A percentile compares a stretch with the other conserved stretches of the same genome.
phyloP scores from a whole-genome alignment of 2,797 vertebrate genomes.

The Poecilia gillii region DNA sequence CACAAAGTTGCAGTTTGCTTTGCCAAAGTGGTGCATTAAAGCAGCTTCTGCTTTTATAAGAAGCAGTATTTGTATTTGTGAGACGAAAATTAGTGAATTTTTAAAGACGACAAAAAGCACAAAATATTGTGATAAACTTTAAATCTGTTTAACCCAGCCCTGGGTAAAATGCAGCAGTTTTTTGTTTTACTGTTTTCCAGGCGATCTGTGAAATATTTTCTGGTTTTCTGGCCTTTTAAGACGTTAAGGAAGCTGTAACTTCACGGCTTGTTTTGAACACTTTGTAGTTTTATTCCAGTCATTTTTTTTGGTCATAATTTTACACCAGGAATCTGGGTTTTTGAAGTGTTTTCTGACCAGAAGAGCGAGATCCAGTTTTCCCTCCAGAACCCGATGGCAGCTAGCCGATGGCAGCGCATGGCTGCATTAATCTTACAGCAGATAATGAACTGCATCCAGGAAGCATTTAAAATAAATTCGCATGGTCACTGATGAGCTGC shows the following conservation, averaged over 20 bases:
- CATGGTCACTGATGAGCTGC: background rate
- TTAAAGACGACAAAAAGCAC: too few relatives aligned
- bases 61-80: background rate
- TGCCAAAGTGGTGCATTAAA: background rate
- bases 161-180: background rate
- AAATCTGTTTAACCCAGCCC: background rate
- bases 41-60: background rate
- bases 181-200: background rate
- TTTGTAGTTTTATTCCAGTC: background rate
- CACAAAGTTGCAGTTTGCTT: background rate
- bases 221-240: background rate
- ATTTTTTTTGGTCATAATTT: background rate
- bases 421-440: background rate
- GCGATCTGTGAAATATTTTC: background rate
- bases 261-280: background rate
- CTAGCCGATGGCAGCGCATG: background rate
- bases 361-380: background rate
- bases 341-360: background rate
- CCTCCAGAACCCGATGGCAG: background rate
- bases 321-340: background rate
- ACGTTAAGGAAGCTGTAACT: background rate
- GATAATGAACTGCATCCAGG: background rate
- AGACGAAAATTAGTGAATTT: background rate
- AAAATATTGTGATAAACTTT: background rate
- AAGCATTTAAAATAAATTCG: background rate